Conservation (phyloP, 1,140 invertebrate genomes). For the Leptopilina clavipes region DNA sequence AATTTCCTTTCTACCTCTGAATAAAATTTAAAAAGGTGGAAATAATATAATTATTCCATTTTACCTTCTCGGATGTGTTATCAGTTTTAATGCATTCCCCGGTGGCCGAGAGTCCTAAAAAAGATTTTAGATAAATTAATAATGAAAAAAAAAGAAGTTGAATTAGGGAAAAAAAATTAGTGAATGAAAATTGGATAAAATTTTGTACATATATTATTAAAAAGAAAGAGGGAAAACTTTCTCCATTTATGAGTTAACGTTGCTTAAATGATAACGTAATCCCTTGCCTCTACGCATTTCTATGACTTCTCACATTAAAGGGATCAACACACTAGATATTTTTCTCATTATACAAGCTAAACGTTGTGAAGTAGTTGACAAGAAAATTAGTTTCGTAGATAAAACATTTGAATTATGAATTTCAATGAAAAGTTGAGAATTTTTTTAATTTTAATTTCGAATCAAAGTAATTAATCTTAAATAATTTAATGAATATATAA, state of each 20-base stretch:
- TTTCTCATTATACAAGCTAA: constrained; percentile 36
- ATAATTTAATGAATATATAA: no score
- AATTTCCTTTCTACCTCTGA: no score
- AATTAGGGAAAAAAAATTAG: not conserved
- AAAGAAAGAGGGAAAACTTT: constrained; percentile 28
- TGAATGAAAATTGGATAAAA: constrained; percentile 9
- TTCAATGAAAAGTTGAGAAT: no score
- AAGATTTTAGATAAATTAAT: constrained; percentile 31
- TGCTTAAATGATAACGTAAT: constrained; percentile 15
- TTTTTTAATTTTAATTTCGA: no score
- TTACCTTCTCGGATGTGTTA: constrained; percentile 67
- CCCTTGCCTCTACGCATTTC: constrained; percentile 37
- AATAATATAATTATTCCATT: not conserved
- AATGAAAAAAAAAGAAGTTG: not conserved
- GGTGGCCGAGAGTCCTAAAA: constrained; percentile 64
- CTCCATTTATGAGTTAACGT: not conserved
- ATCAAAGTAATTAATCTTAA: no score
- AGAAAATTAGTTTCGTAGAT: not conserved
- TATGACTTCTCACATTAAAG: constrained; percentile 50
- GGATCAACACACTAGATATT: constrained; percentile 43
- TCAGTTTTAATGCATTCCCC: constrained; percentile 69
- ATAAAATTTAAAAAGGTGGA: constrained; percentile 11
- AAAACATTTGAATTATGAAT: not conserved
- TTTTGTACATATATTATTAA: not conserved
- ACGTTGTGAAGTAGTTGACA: constrained; percentile 6